Conservation (phyloP, 2,113 vertebrate genomes). For the Cyanoramphus novaezelandiae region DNA sequence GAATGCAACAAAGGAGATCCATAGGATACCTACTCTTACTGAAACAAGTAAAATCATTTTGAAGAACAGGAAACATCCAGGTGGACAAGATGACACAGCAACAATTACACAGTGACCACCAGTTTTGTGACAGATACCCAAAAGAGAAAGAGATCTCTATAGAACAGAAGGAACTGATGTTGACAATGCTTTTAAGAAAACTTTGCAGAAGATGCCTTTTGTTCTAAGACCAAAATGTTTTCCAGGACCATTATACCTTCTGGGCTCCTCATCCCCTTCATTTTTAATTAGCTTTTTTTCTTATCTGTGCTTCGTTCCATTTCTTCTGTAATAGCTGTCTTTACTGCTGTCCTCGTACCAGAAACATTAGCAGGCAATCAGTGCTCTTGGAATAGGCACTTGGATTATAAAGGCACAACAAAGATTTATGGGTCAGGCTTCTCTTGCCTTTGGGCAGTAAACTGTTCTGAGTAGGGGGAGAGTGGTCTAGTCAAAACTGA, state of each 20-base stretch:
- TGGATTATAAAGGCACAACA: background rate
- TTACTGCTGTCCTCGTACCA: background rate
- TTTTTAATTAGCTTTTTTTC: slow-evolving; percentile 49
- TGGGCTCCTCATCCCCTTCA: background rate
- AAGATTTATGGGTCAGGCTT: background rate
- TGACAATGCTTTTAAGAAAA: slow-evolving; percentile 28
- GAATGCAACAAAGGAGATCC: background rate
- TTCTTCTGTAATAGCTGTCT: background rate
- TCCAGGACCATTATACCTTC: background rate
- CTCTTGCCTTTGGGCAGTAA: background rate
- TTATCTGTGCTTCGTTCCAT: background rate
- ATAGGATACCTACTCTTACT: background rate
- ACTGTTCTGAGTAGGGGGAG: background rate
- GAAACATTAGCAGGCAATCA: background rate
- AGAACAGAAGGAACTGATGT: background rate
- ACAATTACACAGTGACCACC: background rate
- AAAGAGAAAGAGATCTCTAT: background rate
- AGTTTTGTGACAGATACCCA: background rate
- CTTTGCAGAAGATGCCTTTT: background rate
- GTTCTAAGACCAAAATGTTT: background rate
- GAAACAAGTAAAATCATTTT: background rate
- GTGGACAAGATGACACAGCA: background rate
- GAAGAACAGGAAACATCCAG: background rate
- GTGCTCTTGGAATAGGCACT: background rate
- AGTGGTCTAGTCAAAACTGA: background rate